These are phyloP conservation scores for Gastrophysa polygoni DNA, from an alignment of 2,888 invertebrate genomes.

Conservation along the genomic window DNA sequence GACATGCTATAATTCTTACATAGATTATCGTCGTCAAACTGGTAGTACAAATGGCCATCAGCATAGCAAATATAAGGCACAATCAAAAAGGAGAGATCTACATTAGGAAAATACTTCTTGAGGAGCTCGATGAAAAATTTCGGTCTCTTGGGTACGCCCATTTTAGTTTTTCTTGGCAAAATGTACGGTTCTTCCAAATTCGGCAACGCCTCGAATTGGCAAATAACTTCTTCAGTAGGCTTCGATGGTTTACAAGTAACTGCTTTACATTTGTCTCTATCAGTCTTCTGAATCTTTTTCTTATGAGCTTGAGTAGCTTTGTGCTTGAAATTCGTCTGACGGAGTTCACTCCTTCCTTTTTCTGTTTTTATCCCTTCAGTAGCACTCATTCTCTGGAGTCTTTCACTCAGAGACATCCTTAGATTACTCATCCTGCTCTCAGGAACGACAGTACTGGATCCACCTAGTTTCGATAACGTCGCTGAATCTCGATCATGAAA, in stretches of 20 bases:
- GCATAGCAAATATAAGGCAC: conserved; percentile 52
- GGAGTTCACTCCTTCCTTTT: background rate
- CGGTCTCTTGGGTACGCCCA: conserved; percentile 33
- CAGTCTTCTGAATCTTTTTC: background rate
- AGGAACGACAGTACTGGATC: background rate
- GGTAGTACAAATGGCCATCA: conserved; percentile 53
- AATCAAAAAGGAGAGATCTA: conserved; percentile 44
- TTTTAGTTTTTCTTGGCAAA: conserved; percentile 25
- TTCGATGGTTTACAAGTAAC: background rate
- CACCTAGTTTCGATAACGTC: background rate
- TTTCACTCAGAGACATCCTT: background rate
- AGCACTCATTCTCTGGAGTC: conserved; percentile 2
- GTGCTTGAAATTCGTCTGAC: background rate
- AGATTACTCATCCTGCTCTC: background rate
- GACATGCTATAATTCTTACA: conserved; percentile 41
- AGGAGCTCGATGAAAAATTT: conserved; percentile 48
- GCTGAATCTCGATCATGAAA: background rate
- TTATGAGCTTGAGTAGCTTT: background rate
- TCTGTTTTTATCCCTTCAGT: too few relatives aligned
- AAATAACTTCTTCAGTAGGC: background rate
- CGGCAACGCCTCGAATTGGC: conserved; percentile 20
- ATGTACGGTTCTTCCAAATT: conserved; percentile 18
- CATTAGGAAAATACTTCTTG: conserved; percentile 45
- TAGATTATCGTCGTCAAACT: conserved; percentile 43
- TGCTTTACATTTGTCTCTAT: background rate